Conservation (phyloP, 2,797 vertebrate species). For the Paratrypauchen microcephalus region DNA sequence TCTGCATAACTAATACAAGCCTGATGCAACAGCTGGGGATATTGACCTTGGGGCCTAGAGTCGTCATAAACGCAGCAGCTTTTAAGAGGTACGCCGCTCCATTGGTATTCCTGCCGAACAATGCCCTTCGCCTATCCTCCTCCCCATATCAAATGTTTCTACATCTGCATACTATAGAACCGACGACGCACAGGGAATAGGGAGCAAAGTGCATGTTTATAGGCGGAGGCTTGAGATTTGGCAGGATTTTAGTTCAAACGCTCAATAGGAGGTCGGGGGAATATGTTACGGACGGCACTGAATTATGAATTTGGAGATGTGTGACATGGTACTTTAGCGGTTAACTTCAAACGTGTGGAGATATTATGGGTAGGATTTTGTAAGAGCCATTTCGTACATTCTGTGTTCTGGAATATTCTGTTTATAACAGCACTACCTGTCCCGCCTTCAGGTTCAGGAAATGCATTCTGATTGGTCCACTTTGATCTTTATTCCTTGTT, state of each 20-base stretch:
- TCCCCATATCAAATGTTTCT: slow-evolving; percentile 9
- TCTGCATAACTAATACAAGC: slow-evolving; percentile 36
- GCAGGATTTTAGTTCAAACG: slow-evolving; percentile 2
- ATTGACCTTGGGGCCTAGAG: slow-evolving; percentile 45
- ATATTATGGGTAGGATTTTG: background rate
- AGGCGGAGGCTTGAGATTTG: background rate
- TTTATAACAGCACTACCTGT: too few relatives aligned
- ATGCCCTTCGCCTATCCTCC: slow-evolving; percentile 28
- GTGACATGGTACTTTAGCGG: slow-evolving; percentile 1
- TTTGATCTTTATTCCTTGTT: too few relatives aligned
- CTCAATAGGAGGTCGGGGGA: background rate
- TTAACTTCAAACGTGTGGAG: background rate
- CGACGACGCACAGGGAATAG: slow-evolving; percentile 1
- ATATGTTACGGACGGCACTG: background rate
- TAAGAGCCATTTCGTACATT: too few relatives aligned
- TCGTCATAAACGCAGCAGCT: slow-evolving; percentile 39
- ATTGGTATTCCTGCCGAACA: slow-evolving; percentile 37
- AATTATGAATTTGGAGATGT: slow-evolving; percentile 7
- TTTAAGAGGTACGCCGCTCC: slow-evolving; percentile 34
- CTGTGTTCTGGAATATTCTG: too few relatives aligned
- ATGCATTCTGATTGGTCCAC: too few relatives aligned
- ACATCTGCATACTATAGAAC: slow-evolving; percentile 14
- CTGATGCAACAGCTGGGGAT: slow-evolving; percentile 44
- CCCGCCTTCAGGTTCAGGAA: too few relatives aligned
- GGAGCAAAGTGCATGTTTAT: background rate